These are phyloP conservation scores for Phragmatobia fuliginosa DNA, from an alignment of 2,888 invertebrate genomes.

Conservation along the genomic window DNA sequence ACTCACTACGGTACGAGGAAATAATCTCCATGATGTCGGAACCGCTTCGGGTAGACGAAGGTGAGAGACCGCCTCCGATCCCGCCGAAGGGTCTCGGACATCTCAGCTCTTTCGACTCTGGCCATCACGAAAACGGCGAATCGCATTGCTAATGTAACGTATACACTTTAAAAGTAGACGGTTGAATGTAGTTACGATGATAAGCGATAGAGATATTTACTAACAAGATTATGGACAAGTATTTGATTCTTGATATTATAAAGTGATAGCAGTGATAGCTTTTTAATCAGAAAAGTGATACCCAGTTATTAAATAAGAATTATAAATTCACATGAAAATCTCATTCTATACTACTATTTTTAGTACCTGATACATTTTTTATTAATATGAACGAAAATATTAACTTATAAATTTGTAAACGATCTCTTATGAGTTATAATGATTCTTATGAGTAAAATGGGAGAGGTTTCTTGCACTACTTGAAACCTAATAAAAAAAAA, in stretches of 20 bases:
- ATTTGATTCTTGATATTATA: neutral
- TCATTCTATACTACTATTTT: neutral
- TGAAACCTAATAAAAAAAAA: no score
- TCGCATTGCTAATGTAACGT: slow-evolving; percentile 69
- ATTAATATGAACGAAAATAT: neutral
- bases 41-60: slow-evolving; percentile 75
- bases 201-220: slow-evolving; percentile 11
- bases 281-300: neutral
- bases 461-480: no score
- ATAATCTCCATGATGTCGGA: slow-evolving; percentile 83
- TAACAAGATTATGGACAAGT: neutral
- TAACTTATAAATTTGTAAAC: neutral
- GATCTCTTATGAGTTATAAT: no score
- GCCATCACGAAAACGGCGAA: slow-evolving; percentile 80
- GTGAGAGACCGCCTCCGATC: slow-evolving; percentile 79
- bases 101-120: slow-evolving; percentile 80
- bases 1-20: slow-evolving; percentile 80
- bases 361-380: neutral
- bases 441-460: neutral
- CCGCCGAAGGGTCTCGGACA: slow-evolving; percentile 82
- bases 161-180: neutral
- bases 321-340: no score
- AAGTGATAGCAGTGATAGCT: neutral
- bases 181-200: neutral
- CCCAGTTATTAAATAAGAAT: neutral